These are phyloP conservation scores for Drepana falcataria DNA, from an alignment of 2,888 invertebrate species.

Conservation along the genomic window DNA sequence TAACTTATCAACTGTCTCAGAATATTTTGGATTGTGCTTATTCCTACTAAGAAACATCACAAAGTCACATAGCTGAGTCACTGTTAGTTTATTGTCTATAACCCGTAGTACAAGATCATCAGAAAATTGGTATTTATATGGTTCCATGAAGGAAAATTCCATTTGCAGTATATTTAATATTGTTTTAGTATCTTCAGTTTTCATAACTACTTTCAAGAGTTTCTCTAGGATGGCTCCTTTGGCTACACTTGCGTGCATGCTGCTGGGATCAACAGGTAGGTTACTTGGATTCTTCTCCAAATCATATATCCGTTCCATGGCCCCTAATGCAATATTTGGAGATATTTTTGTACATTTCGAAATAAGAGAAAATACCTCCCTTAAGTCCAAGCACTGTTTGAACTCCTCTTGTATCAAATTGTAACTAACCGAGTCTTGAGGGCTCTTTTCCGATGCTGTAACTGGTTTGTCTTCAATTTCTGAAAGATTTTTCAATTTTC, in stretches of 20 bases:
- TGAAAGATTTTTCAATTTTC: slow-evolving; percentile 64
- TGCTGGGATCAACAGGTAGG: slow-evolving; percentile 34
- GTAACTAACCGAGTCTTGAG: slow-evolving; percentile 49
- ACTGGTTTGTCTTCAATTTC: slow-evolving; percentile 39
- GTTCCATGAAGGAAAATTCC: slow-evolving; percentile 56
- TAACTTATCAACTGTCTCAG: slow-evolving; percentile 79
- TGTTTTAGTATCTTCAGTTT: slow-evolving; percentile 68
- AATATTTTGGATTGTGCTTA: slow-evolving; percentile 62
- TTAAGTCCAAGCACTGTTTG: slow-evolving; percentile 57
- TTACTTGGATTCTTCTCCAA: slow-evolving; percentile 50
- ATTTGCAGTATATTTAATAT: slow-evolving; percentile 64
- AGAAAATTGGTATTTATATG: slow-evolving; percentile 74
- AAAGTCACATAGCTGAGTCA: slow-evolving; percentile 80
- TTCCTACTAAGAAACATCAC: slow-evolving; percentile 74
- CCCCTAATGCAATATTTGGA: slow-evolving; percentile 70
- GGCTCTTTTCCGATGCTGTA: slow-evolving; percentile 22
- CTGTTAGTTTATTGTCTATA: slow-evolving; percentile 76
- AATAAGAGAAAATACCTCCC: slow-evolving; percentile 65
- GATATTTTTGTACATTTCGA: slow-evolving; percentile 73
- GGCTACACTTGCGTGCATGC: slow-evolving; percentile 49
- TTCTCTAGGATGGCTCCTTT: slow-evolving; percentile 71
- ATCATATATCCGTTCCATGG: slow-evolving; percentile 68
- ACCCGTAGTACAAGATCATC: slow-evolving; percentile 81
- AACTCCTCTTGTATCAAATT: slow-evolving; percentile 68
- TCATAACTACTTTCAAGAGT: slow-evolving; percentile 59